phyloP scores from a whole-genome alignment of 2,888 invertebrate genomes.

The Eumacrocentrus americanus region DNA sequence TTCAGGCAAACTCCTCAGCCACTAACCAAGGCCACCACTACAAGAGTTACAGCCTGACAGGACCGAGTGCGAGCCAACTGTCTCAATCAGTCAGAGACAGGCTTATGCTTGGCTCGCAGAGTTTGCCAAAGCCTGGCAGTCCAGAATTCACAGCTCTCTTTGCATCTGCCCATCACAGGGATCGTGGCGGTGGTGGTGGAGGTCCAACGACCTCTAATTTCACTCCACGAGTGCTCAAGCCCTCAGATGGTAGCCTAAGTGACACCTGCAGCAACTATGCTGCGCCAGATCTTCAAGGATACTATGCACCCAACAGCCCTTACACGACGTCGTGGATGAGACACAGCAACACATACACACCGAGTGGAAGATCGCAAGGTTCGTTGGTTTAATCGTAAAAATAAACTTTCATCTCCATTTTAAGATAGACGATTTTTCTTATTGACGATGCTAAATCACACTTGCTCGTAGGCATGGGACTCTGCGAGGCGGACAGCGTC shows the following conservation, averaged over 20 bases:
- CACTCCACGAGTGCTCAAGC: constrained; percentile 55
- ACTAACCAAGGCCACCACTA: constrained; percentile 70
- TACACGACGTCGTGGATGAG: constrained; percentile 80
- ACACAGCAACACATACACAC: constrained; percentile 71
- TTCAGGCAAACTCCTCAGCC: constrained; percentile 63
- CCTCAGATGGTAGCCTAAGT: constrained; percentile 79
- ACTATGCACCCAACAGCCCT: constrained; percentile 66
- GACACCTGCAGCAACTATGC: constrained; percentile 86
- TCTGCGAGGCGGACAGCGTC: constrained; percentile 91
- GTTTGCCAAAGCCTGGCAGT: constrained; percentile 79
- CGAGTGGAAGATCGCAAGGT: constrained; percentile 58
- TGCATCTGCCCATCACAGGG: constrained; percentile 59
- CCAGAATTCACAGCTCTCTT: constrained; percentile 72
- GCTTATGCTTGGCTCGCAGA: constrained; percentile 83
- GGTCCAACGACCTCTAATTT: constrained; percentile 56
- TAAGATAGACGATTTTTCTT: background rate
- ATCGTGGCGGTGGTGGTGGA: constrained; percentile 47
- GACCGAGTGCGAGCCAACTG: constrained; percentile 83
- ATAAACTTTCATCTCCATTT: background rate
- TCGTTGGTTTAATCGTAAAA: background rate
- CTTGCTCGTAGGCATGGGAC: constrained; percentile 54
- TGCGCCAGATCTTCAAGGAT: constrained; percentile 61
- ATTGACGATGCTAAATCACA: background rate
- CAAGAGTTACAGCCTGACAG: constrained; percentile 84
- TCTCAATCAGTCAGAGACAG: constrained; percentile 87